These are phyloP conservation scores for Cyclopterus lumpus DNA, from an alignment of 2,797 vertebrate species.

Conservation along the genomic window DNA sequence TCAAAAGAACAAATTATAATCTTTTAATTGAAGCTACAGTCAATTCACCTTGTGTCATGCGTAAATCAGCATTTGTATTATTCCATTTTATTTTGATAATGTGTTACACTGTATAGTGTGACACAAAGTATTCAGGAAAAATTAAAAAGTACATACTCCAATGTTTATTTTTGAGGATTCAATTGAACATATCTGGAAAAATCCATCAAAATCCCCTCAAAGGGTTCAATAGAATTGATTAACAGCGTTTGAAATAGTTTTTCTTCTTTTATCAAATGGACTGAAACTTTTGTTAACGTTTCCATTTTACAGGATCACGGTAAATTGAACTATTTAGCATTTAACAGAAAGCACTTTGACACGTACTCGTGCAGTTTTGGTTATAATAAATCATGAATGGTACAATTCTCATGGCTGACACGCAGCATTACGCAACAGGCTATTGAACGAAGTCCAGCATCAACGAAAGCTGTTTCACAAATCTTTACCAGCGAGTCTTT, in stretches of 20 bases:
- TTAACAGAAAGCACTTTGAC: constrained; percentile 2
- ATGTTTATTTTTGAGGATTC: too few species aligned
- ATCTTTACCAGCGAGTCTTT: constrained; percentile 1
- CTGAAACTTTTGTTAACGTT: not conserved
- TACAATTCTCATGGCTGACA: not conserved
- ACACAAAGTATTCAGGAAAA: too few species aligned
- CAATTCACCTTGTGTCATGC: not conserved
- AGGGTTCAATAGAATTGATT: not conserved
- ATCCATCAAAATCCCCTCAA: not conserved
- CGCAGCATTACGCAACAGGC: not conserved
- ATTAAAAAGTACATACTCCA: not conserved
- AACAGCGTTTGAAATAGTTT: not conserved
- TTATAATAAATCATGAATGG: not conserved
- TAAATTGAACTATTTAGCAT: not conserved
- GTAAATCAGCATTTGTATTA: not conserved
- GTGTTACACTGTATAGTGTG: not conserved
- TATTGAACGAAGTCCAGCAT: not conserved
- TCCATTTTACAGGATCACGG: not conserved
- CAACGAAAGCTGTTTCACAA: not conserved
- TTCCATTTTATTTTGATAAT: not conserved
- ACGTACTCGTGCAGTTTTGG: not conserved
- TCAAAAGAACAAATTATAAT: not conserved
- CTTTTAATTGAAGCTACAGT: not conserved
- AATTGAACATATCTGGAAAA: not conserved
- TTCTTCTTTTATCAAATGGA: not conserved